Base-by-base conservation (phyloP, 2,888 invertebrate genomes). In the Glomeris marginata region DNA sequence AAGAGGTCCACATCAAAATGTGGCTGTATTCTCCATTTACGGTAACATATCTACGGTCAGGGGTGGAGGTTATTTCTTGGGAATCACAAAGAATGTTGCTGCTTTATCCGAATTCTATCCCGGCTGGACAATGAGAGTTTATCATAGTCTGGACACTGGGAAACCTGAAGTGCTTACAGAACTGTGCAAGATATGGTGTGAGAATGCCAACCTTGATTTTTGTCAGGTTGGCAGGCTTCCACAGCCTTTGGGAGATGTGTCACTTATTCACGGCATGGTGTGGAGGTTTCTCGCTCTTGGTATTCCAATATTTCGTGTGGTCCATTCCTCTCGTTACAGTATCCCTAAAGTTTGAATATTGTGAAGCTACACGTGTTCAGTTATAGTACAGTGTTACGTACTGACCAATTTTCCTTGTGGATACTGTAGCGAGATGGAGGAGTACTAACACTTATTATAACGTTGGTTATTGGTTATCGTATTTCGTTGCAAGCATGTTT, bases 1-100 rank as follows among this genome's bases (percentile, higher is more conserved):
- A 4, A 51, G 56, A 36, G 58, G 57, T 1, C 38, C 33, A 20
- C 45, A 49, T 34, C 58, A 58, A 46, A 49, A 45, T 13, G 54
- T 58, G 8, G 47, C 56, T 6, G 50, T 55, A 2, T 58, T 52
- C 42, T 48, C 55, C 10, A 46, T 56, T 10, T 58, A 54, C 42
- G 57, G 57, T 10, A 18, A 47, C 18, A 28, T 49, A n/a, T 15
- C 34, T n/a, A 5, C 28, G 3, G 28, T 28, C 28, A 40, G 41
- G 35, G 2, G 13, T 4, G 20, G 45, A 1, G 41, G 40, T 5
- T 56, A 52, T 22, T 50, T 53, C 15, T 28, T 44, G 35, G 49
- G 47, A 36, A 41, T 52, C 46, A 35, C 21, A 21, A 43, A 36
- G 34, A 50, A 41, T 51, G 45, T 36, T 1, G 41, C 34, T 21